Percentiles rank a stretch among this genome's conserved stretches.
These are phyloP conservation scores for Mormyrus proboscirostris DNA, from an alignment of 2,797 vertebrate species.

Conservation along the genomic window DNA sequence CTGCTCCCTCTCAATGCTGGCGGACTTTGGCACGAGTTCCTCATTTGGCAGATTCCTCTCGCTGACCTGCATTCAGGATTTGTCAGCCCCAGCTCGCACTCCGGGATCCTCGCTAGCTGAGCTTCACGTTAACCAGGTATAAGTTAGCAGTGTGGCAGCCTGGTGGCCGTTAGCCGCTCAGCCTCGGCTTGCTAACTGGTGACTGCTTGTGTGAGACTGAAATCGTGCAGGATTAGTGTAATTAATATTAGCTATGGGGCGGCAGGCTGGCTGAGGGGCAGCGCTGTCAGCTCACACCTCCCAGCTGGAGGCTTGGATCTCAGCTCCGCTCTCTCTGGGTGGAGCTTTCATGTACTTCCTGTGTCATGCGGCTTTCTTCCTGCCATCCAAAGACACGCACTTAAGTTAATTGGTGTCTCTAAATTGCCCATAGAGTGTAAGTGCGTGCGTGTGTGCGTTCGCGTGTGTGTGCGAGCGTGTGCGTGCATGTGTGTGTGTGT, in stretches of 20 bases:
- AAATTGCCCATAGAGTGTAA: background rate
- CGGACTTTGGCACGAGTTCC: background rate
- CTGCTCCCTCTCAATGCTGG: background rate
- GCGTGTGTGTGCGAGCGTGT: too few relatives aligned
- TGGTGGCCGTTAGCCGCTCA: background rate
- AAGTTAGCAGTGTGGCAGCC: background rate
- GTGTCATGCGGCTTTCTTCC: background rate
- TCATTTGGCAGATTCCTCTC: background rate
- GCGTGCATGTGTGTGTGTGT: background rate
- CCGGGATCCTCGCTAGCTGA: background rate
- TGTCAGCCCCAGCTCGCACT: background rate
- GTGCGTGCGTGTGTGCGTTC: background rate
- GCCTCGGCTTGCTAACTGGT: background rate
- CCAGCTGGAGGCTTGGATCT: background rate
- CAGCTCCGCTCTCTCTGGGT: background rate
- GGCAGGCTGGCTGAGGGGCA: background rate
- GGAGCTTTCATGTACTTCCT: background rate
- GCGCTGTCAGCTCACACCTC: background rate
- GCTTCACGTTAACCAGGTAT: background rate
- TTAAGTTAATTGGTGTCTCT: background rate
- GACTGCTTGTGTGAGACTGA: background rate
- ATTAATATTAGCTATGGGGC: background rate
- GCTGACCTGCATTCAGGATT: background rate
- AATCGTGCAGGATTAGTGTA: background rate
- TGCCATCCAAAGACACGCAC: background rate